Evolutionary conservation across 2,797 vertebrate species (phyloP).

Genomic region (Pangasius djambal): DNA sequence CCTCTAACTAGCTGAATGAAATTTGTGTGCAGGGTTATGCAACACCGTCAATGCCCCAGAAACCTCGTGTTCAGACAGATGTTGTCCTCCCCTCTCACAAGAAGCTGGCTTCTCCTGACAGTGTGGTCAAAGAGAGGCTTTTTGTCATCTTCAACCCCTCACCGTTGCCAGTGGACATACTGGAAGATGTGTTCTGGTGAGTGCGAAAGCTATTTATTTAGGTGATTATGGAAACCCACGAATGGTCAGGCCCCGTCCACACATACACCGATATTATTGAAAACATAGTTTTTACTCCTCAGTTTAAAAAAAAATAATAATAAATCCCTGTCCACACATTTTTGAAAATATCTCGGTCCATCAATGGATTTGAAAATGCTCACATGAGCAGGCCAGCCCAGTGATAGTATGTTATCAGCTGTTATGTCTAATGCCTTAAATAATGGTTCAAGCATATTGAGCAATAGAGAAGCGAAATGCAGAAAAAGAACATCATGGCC

Average conservation of each 20-base stretch:
- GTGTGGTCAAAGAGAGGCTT: constrained; percentile 87
- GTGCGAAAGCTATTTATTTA: constrained; percentile 52
- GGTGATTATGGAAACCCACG: background rate
- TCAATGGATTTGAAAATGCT: background rate
- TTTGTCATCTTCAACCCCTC: constrained; percentile 94
- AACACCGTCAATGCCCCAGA: constrained; percentile 64
- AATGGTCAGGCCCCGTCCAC: no score
- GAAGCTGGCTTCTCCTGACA: constrained; percentile 87
- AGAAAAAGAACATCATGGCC: background rate
- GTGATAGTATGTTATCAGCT: background rate
- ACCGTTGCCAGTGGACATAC: constrained; percentile 83
- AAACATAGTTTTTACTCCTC: background rate
- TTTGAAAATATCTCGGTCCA: background rate
- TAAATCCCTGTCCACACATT: background rate
- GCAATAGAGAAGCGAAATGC: background rate
- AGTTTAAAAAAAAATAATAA: background rate
- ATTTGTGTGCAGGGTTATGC: constrained; percentile 63
- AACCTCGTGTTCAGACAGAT: constrained; percentile 87
- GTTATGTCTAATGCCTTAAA: background rate
- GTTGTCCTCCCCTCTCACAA: constrained; percentile 84
- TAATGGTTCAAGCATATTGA: background rate
- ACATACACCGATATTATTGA: background rate
- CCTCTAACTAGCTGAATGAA: background rate
- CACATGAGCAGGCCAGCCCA: background rate
- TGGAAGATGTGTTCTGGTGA: constrained; percentile 97